Conservation (phyloP, 1,140 invertebrate genomes). For the Aphelenchoides fujianensis region DNA sequence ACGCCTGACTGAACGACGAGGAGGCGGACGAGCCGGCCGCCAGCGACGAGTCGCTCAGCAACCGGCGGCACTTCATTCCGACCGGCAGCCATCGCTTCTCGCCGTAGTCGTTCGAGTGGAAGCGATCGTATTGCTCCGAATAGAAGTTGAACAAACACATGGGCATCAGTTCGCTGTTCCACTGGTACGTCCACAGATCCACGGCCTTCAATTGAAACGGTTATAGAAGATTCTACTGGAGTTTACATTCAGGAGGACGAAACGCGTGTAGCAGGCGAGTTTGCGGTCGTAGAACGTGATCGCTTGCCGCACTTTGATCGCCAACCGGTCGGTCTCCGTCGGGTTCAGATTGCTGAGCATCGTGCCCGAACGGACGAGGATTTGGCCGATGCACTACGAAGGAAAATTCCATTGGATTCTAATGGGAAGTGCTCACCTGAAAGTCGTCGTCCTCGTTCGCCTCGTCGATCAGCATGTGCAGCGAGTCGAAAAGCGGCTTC, state of each 20-base stretch:
- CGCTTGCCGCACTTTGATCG: neutral
- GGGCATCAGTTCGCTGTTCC: conserved; percentile 19
- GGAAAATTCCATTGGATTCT: no score
- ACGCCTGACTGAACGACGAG: neutral
- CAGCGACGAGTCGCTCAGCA: neutral
- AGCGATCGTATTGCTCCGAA: neutral
- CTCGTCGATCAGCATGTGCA: neutral
- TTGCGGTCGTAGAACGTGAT: neutral
- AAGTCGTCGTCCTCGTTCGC: conserved; percentile 6
- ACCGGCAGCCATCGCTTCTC: conserved; percentile 16
- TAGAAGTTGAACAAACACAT: conserved; percentile 12
- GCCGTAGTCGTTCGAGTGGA: conserved; percentile 13
- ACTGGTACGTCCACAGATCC: conserved; percentile 14
- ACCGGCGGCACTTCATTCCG: conserved; percentile 1
- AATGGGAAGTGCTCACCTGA: neutral
- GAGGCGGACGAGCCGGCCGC: neutral
- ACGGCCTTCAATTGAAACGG: neutral
- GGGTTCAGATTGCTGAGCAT: neutral
- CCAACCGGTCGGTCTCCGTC: neutral
- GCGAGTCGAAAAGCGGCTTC: conserved; percentile 10
- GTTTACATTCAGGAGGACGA: neutral
- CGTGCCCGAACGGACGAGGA: conserved; percentile 13
- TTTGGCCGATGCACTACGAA: conserved; percentile 14
- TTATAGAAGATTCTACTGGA: neutral
- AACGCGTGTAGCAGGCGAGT: conserved; percentile 1